Evolutionary conservation across 2,888 invertebrate species (phyloP).

Genomic region (Epinotia demarniana): DNA sequence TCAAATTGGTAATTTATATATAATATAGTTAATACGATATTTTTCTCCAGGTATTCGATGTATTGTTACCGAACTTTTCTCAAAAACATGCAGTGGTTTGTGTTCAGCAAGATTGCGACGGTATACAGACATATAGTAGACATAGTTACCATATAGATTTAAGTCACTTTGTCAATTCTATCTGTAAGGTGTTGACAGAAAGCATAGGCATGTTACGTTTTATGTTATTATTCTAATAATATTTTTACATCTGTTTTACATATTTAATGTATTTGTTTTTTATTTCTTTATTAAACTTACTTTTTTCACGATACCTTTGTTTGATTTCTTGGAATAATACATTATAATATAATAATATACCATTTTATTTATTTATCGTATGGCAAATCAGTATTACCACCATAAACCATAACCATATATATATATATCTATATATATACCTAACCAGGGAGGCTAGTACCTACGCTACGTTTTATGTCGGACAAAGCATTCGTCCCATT

Average conservation of each 20-base stretch:
- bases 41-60: not conserved
- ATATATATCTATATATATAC: no score
- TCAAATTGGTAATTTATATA: no score
- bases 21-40: not conserved
- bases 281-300: not conserved
- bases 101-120: not conserved
- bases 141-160: not conserved
- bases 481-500: no score
- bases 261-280: not conserved
- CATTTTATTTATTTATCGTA: no score
- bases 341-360: no score
- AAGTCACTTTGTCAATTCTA: not conserved
- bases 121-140: not conserved
- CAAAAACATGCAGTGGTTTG: not conserved
- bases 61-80: not conserved
- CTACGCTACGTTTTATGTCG: no score
- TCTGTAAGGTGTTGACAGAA: slow-evolving; percentile 1
- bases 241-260: not conserved
- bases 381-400: no score
- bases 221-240: not conserved
- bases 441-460: no score
- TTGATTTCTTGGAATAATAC: not conserved
- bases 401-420: no score
- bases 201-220: slow-evolving; percentile 4
- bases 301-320: not conserved